Evolutionary conservation across 1,140 invertebrate genomes (phyloP), one percentile per base, ranked within the genome.

Genomic region (Pseudachorutes palmiensis): DNA sequence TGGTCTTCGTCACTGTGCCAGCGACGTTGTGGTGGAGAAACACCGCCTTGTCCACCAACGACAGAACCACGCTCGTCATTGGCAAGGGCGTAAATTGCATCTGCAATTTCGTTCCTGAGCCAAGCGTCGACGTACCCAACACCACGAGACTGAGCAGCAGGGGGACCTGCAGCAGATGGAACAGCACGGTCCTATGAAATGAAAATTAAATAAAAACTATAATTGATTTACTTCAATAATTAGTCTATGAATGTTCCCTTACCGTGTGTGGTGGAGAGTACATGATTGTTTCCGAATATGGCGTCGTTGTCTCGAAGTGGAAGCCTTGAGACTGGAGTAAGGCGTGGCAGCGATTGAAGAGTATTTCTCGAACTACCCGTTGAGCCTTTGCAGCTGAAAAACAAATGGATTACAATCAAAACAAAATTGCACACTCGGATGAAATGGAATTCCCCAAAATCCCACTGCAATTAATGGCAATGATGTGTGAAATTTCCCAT

Each of bases 371-470:
- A 5, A 55, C 5, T 55, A 55, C 51, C 5, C 51, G 51, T 26
- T 55, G 51, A 55, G 51, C 51, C 51, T 55, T 55, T 5, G 51
- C 12, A 55, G 51, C 51, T 55, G 24, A 55, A 14, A 14, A 55
- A 55, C 5, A 22, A 26, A 55, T 14, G 12, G 24, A 55, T 14
- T 55, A 19, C 24, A 55, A 24, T 60, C n/a, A n/a, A n/a, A n/a
- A n/a, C n/a, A n/a, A n/a, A n/a, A n/a, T n/a, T n/a, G n/a, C n/a
- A n/a, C n/a, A n/a, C n/a, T n/a, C n/a, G n/a, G n/a, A n/a, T n/a
- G n/a, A n/a, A n/a, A n/a, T n/a, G n/a, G 26, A 60, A 12, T 22
- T 60, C 58, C 3, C 31, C 29, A 26, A 12, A 5, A 31, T 14
- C 24, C 30, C 30, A 32, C 30, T 60, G 2, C 58, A 3, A 16